Conservation (phyloP, 2,888 invertebrate species). For the Boloria euphrosyne region DNA sequence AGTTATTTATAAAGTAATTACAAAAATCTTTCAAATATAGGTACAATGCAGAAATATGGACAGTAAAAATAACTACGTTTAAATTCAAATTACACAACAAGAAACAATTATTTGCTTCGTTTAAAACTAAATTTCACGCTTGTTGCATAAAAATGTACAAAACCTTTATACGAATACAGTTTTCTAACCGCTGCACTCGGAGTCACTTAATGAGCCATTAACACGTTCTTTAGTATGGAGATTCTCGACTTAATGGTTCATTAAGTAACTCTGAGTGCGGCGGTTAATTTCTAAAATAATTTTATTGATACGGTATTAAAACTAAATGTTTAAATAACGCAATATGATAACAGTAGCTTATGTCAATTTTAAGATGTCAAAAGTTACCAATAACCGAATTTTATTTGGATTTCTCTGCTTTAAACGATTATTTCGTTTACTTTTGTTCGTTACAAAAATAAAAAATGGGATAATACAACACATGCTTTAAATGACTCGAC, state of each 20-base stretch:
- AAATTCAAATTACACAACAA: conserved; percentile 7
- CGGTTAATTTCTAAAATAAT: conserved; percentile 2
- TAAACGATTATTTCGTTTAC: too few relatives aligned
- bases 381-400: too few relatives aligned
- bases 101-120: not conserved
- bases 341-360: conserved; percentile 3
- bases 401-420: too few relatives aligned
- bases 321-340: conserved; percentile 1
- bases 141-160: conserved; percentile 3
- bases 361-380: too few relatives aligned
- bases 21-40: conserved; percentile 6
- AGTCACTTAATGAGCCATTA: too few relatives aligned
- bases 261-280: too few relatives aligned
- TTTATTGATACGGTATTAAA: conserved; percentile 9
- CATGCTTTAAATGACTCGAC: too few relatives aligned
- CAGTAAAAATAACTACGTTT: not conserved
- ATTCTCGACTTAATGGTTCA: too few relatives aligned
- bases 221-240: too few relatives aligned
- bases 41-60: conserved; percentile 17
- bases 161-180: not conserved
- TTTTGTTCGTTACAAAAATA: too few relatives aligned
- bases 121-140: not conserved
- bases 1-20: conserved; percentile 1
- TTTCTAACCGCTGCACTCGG: too few relatives aligned
- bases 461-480: too few relatives aligned